Evolutionary conservation across 2,797 vertebrate species (phyloP), one percentile per base, ranked within the genome.

Genomic region (Chelmon rostratus): DNA sequence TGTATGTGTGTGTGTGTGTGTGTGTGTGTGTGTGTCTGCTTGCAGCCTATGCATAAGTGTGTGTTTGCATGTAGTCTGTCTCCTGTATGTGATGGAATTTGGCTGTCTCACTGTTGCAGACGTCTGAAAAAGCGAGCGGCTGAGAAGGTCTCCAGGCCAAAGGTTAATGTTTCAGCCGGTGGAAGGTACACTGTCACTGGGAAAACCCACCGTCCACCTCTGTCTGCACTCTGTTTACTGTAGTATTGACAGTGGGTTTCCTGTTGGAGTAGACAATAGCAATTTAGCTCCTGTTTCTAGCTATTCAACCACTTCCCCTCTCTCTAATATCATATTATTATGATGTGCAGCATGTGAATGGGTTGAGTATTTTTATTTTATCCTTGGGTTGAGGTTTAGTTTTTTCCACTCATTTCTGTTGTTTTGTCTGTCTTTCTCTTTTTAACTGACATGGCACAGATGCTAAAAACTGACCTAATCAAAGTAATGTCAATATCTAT

Each of bases 171-270:
- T 89, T 91, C 92, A 42, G 85, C 91, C 16, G 88, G 87, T 72
- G 85, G 93, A 95, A 99, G 97, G 97, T 98, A 98, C 82, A 95
- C 79, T 76, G 90, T 78, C 53, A 62, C 82, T 73, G 52, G 62
- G 89, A 89, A 77, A 92, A 91, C 88, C 87, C 83, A 78, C 82
- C 53, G 86, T 82, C 86, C 67, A 15, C 44, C 53, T 42, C 73
- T 74, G 21, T 49, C 68, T 57, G 71, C 28, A 10, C 57, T 59
- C 23, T 52, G 68, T 46, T 44, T n/a, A 10, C 38, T 52, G 68
- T 57, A n/a, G 63, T 23, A 44, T 0, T 15, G 84, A 90, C 91
- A 85, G 79, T 88, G 91, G 91, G 89, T 92, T 92, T 92, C 84
- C 89, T 84, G 76, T 78, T 40, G 73, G 68, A 50, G 71, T 79